phyloP scores from a whole-genome alignment of 2,888 invertebrate species.

The Stenolophus ochropezus region DNA sequence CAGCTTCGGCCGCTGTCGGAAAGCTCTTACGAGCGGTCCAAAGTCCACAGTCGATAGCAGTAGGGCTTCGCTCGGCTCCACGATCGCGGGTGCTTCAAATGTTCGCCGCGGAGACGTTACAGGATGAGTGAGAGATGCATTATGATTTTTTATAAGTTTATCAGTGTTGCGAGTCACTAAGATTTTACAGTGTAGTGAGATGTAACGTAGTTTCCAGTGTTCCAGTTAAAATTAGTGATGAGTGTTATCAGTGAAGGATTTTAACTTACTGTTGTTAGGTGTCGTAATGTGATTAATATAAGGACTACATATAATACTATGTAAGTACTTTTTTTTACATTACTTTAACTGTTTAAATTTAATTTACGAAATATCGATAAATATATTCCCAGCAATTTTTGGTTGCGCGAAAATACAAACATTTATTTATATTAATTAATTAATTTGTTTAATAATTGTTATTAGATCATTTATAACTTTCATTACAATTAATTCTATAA shows the following conservation, averaged over 20 bases:
- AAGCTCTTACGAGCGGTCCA: conserved; percentile 39
- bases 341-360: background rate
- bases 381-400: no score
- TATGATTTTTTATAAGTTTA: conserved; percentile 47
- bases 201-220: background rate
- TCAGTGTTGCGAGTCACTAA: background rate
- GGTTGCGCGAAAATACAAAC: no score
- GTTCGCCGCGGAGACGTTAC: background rate
- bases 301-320: conserved; percentile 23
- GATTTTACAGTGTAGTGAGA: background rate
- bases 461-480: background rate
- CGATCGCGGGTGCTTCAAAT: conserved; percentile 34
- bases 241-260: background rate
- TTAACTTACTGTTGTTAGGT: background rate
- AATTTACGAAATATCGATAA: background rate
- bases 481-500: no score
- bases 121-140: conserved; percentile 34
- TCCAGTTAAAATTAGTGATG: background rate
- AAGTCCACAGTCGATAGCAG: conserved; percentile 52
- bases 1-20: conserved; percentile 11
- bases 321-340: background rate
- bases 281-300: conserved; percentile 40
- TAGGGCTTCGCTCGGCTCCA: conserved; percentile 38
- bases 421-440: background rate
- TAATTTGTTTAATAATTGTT: background rate